phyloP scores from a whole-genome alignment of 2,113 vertebrate genomes.

The Australoheros scitulus region DNA sequence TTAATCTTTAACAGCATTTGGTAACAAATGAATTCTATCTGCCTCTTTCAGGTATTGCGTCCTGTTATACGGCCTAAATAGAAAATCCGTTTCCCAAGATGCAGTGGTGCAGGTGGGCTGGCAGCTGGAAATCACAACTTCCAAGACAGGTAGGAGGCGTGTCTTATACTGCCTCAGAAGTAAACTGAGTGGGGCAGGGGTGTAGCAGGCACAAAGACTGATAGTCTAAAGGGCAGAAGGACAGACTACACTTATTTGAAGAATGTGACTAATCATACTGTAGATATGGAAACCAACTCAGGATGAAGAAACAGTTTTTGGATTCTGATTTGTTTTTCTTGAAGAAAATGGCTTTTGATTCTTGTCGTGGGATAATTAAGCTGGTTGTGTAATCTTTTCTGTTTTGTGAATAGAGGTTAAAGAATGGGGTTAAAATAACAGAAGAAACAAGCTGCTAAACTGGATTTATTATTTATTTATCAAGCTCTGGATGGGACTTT shows the following conservation, averaged over 20 bases:
- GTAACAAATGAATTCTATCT: background rate
- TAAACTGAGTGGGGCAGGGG: background rate
- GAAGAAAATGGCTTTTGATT: background rate
- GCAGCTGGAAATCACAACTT: slow-evolving; percentile 71
- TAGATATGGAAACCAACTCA: background rate
- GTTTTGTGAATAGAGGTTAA: background rate
- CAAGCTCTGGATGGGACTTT: background rate
- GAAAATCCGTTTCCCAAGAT: slow-evolving; percentile 83
- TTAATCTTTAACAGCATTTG: background rate
- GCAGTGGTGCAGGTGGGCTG: slow-evolving; percentile 79
- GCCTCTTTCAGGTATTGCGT: slow-evolving; percentile 17
- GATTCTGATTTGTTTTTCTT: background rate
- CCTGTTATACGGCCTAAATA: slow-evolving; percentile 17
- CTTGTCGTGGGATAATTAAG: background rate
- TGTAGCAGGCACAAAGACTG: slow-evolving; percentile 13
- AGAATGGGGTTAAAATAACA: background rate
- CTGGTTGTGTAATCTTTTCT: background rate
- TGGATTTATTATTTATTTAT: background rate
- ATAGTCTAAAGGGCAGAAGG: slow-evolving; percentile 61
- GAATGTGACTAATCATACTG: background rate
- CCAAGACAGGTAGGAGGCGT: slow-evolving; percentile 75
- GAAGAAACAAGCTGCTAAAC: background rate
- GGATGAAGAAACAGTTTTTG: slow-evolving; percentile 13
- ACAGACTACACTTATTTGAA: background rate
- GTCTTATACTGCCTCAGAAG: slow-evolving; percentile 45